These are phyloP conservation scores for Bubalus kerabau DNA, from an alignment of 2,113 vertebrate genomes.

Conservation along the genomic window DNA sequence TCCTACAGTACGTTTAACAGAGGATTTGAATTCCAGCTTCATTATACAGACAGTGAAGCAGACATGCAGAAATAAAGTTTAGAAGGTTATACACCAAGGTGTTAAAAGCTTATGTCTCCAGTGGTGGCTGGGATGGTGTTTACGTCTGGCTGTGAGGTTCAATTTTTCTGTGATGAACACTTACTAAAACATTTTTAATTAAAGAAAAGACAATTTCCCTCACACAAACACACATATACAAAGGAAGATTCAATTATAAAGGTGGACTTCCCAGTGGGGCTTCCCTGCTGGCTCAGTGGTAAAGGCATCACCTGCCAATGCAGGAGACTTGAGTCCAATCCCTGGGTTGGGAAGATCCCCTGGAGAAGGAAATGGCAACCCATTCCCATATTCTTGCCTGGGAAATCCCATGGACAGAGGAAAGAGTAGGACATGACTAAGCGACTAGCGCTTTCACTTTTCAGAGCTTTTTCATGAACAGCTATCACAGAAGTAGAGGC, in stretches of 20 bases:
- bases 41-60: background rate
- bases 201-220: background rate
- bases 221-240: background rate
- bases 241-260: background rate
- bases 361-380: background rate
- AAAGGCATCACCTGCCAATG: background rate
- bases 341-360: background rate
- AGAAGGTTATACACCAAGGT: background rate
- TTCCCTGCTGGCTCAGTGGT: background rate
- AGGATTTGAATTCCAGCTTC: background rate
- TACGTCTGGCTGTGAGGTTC: background rate
- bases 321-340: background rate
- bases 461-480: background rate
- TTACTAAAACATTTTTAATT: constrained; percentile 13
- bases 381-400: background rate
- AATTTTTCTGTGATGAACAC: background rate
- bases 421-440: background rate
- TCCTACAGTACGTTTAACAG: background rate
- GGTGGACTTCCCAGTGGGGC: background rate
- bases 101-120: background rate
- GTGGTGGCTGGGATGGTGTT: too few species aligned
- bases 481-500: background rate
- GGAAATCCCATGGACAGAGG: background rate
- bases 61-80: background rate
- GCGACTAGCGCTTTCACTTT: background rate